These are phyloP conservation scores for Ranitomeya imitator DNA, from an alignment of 2,113 vertebrate genomes.

Conservation along the genomic window DNA sequence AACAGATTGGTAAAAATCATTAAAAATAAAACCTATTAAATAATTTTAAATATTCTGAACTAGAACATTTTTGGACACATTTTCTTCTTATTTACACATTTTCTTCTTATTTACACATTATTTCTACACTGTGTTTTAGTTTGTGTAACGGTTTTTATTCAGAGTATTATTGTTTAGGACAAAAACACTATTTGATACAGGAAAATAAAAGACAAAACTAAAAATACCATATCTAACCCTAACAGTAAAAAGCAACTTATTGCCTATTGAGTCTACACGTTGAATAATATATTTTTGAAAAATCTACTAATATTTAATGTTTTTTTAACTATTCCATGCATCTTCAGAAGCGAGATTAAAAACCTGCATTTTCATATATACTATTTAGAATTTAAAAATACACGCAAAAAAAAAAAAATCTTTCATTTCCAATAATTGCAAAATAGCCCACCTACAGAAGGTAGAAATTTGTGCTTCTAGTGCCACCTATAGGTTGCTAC, in stretches of 20 bases:
- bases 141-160: background rate
- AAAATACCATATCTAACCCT: background rate
- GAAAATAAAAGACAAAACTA: background rate
- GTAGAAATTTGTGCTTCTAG: background rate
- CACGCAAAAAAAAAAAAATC: background rate
- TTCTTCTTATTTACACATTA: background rate
- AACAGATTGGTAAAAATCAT: background rate
- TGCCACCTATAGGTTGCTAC: slow-evolving; percentile 10
- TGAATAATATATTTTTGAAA: background rate
- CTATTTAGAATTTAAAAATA: background rate
- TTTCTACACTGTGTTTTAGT: background rate
- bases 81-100: background rate
- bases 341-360: background rate
- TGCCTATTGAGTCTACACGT: background rate
- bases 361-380: background rate
- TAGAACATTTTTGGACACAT: no score
- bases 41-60: background rate
- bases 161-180: background rate
- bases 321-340: background rate
- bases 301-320: background rate
- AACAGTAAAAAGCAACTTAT: background rate
- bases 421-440: background rate
- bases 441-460: background rate
- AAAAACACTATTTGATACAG: background rate
- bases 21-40: background rate